Evolutionary conservation across 2,888 invertebrate genomes (phyloP), one percentile per base, ranked within the genome.

Genomic region (Bimastos eiseni): DNA sequence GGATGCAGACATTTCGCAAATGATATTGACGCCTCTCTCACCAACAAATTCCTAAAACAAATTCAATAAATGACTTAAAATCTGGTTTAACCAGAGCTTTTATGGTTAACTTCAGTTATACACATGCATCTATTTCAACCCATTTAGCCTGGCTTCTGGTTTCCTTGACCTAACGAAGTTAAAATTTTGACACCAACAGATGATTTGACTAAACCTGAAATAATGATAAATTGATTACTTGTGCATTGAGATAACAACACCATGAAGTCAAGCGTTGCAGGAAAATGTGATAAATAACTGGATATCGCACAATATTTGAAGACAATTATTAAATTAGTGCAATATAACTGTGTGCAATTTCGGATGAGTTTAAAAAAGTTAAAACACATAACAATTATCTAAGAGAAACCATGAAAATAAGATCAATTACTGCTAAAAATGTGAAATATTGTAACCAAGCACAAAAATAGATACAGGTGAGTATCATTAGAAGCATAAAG

Each of bases 291-390:
- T 13, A 70, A 70, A 70, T n/a, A n/a, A n/a, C 8, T 70, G 70
- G n/a, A n/a, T 70, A n/a, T n/a, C n/a, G n/a, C 70, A 70, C 70
- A 70, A n/a, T 70, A n/a, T 70, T 70, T n/a, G 70, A 70, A 70
- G 8, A 70, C 17, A 17, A 24, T 24, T 5, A 21, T 49, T n/a
- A n/a, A n/a, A n/a, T n/a, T n/a, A 70, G n/a, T n/a, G 70, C 70
- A n/a, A n/a, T n/a, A n/a, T n/a, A 70, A 70, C 70, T 17, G 2
- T 44, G 19, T 44, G 17, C 2, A 19, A 2, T 2, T 19, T 11
- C 17, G 4, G 41, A 49, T 5, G 24, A 49, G 49, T 49, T 24
- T 11, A 24, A 17, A 70, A 70, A 70, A 70, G 30, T 70, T 8
- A 70, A n/a, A 70, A 70, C 70, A n/a, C n/a, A n/a, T 70, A 2